Evolutionary conservation across 1,140 invertebrate genomes (phyloP).

Genomic region (Eulimnadia texana): DNA sequence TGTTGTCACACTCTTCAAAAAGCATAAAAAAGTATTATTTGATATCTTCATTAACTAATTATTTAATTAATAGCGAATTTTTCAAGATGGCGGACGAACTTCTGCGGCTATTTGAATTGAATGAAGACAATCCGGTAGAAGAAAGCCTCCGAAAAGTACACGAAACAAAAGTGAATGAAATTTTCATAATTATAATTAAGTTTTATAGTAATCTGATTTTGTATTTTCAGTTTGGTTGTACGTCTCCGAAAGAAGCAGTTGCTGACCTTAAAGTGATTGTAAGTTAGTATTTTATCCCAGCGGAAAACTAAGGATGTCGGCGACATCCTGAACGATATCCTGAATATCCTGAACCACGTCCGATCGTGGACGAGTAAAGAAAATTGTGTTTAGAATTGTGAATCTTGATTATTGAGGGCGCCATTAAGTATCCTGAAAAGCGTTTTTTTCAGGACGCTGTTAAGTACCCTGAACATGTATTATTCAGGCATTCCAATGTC

Average conservation of each 20-base stretch:
- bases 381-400: no score
- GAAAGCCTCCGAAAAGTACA: not conserved
- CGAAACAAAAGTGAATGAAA: not conserved
- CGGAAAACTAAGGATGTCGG: no score
- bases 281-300: no score
- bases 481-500: no score
- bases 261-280: not conserved
- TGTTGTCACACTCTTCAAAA: conserved; percentile 1
- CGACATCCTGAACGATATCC: no score
- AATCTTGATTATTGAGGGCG: no score
- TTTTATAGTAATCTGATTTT: not conserved
- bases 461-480: no score
- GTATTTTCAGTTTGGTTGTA: not conserved
- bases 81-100: not conserved
- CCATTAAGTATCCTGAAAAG: no score
- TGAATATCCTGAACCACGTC: no score
- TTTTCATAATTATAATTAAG: not conserved
- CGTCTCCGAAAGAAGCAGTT: not conserved
- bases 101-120: not conserved
- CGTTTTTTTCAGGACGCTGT: no score
- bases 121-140: conserved; percentile 6
- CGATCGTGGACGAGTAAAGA: no score
- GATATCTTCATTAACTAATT: not conserved
- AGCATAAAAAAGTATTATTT: not conserved
- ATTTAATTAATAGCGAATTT: not conserved